Conservation (phyloP, 2,888 invertebrate genomes). For the Cataglyphis rosenhaueri region DNA sequence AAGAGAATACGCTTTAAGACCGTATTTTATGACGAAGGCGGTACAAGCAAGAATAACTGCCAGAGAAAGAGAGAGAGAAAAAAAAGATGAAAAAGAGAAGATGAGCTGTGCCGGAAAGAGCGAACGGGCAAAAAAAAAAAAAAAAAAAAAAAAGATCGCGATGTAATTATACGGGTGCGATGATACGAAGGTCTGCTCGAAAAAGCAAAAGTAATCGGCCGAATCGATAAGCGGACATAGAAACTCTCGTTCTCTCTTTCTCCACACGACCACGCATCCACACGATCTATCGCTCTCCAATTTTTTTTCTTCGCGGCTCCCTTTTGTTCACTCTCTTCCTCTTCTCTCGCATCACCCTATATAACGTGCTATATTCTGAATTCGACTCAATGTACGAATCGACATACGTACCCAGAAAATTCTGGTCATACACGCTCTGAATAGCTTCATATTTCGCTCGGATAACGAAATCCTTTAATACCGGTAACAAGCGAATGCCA, state of each 20-base stretch:
- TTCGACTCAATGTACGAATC: conserved; percentile 42
- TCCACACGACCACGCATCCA: neutral
- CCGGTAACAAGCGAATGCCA: neutral
- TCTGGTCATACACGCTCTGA: conserved; percentile 29
- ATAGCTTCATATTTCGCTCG: conserved; percentile 27
- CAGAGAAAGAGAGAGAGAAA: neutral
- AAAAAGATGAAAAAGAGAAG: conserved; percentile 1
- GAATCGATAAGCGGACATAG: conserved; percentile 46
- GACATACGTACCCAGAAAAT: conserved; percentile 47
- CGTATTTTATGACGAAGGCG: conserved; percentile 50
- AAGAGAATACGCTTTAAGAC: conserved; percentile 32
- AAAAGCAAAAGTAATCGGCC: conserved; percentile 49
- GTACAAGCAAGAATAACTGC: conserved; percentile 29
- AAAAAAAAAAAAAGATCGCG: conserved; percentile 26
- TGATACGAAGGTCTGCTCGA: conserved; percentile 49
- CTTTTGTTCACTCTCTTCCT: conserved; percentile 7
- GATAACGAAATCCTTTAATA: conserved; percentile 39
- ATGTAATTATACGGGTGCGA: conserved; percentile 59
- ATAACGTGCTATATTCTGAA: conserved; percentile 38
- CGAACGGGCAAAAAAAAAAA: conserved; percentile 9
- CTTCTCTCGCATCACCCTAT: neutral
- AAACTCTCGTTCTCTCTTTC: conserved; percentile 7
- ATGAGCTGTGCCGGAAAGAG: conserved; percentile 5
- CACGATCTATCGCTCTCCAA: neutral
- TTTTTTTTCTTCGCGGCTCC: conserved; percentile 12